Conservation (phyloP, 2,888 invertebrate genomes). For the Girardia tigrina region DNA sequence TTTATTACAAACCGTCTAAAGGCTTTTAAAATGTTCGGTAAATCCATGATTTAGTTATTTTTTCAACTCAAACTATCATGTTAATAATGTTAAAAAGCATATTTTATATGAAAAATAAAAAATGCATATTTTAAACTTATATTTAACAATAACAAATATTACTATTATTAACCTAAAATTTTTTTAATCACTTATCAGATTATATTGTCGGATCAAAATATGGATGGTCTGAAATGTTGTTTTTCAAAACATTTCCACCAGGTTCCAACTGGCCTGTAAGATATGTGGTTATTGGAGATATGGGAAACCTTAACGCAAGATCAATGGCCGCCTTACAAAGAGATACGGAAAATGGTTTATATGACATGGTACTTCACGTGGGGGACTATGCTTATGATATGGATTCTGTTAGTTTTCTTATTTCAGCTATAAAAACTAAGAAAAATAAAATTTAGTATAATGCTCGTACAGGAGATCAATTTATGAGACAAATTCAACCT, state of each 20-base stretch:
- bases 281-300: conserved; percentile 32
- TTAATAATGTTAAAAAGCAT: no score
- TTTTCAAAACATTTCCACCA: conserved; percentile 23
- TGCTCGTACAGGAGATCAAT: conserved; percentile 70
- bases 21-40: no score
- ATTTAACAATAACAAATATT: no score
- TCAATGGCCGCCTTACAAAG: conserved; percentile 30
- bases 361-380: conserved; percentile 36
- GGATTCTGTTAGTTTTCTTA: conserved; percentile 56
- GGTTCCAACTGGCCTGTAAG: conserved; percentile 34
- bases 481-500: conserved; percentile 76
- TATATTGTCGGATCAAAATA: conserved; percentile 33
- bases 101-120: no score
- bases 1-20: no score
- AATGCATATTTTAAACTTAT: no score
- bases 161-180: no score
- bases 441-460: conserved; percentile 55
- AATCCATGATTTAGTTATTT: no score
- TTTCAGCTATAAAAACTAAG: neutral
- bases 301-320: conserved; percentile 34
- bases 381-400: conserved; percentile 86
- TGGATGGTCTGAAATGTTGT: conserved; percentile 32
- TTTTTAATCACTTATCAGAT: no score
- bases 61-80: no score
- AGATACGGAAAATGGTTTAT: conserved; percentile 25